Evolutionary conservation across 2,113 vertebrate species (phyloP), one percentile per base, ranked within the genome.

Genomic region (Halichoeres trimaculatus): DNA sequence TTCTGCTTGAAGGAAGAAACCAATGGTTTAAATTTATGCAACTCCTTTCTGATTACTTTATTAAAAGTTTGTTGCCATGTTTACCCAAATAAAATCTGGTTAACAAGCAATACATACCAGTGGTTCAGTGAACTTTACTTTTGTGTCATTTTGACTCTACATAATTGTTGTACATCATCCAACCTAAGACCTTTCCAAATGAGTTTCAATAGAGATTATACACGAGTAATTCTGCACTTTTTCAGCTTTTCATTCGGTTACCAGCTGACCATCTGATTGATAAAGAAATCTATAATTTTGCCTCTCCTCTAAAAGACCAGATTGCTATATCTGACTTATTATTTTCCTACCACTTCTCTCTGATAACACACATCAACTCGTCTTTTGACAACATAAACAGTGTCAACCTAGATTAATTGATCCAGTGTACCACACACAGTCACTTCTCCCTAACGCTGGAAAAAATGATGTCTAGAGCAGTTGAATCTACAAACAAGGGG

Each of bases 291-390:
- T 30, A 30, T 6, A 30, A 30, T 3, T 30, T 30, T 77, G 48
- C 43, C 35, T 61, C 61, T 77, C 63, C 70, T 30, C 13, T 50
- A 9, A 34, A 43, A 30, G 30, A 63, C 73, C 52, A 68, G 78
- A 65, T 38, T 30, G 45, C 71, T 54, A 41, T 53, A 63, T 81
- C 72, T 70, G 43, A 51, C 65, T 83, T 72, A 75, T 80, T 83
- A 66, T 62, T 66, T 74, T 79, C 63, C 20, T 57, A 81, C 70
- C 61, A 50, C 62, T 48, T 23, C 34, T 75, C 41, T 24, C 66
- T 75, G 78, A 88, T 85, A 78, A 83, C 74, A 85, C 75, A 58
- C 20, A 67, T 89, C 82, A 84, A 38, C 65, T 70, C 84, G 80
- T 86, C 86, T 59, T 17, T 43, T 48, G 52, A 77, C 61, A 84